A percentile compares a stretch with the other conserved stretches of the same genome.
These are phyloP conservation scores for Nothoprocta perdicaria DNA, from an alignment of 2,113 vertebrate species.

Conservation along the genomic window DNA sequence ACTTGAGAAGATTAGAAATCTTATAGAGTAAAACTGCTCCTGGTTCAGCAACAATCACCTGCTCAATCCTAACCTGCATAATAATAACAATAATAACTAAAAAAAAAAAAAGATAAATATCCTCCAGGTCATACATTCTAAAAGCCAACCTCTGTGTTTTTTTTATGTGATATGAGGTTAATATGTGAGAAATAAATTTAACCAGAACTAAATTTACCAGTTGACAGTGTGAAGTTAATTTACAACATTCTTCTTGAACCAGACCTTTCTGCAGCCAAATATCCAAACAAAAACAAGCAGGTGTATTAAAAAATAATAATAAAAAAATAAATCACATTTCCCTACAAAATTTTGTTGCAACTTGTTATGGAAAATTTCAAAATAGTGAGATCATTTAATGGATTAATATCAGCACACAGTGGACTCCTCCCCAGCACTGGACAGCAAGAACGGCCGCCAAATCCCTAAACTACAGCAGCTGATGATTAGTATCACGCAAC, in stretches of 20 bases:
- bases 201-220: background rate
- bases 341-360: background rate
- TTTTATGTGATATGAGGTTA: background rate
- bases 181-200: background rate
- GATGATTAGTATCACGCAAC: background rate
- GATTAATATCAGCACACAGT: background rate
- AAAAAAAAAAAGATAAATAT: constrained; percentile 23
- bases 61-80: constrained; percentile 94
- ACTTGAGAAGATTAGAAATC: constrained; percentile 97
- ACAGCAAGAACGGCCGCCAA: background rate
- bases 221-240: background rate
- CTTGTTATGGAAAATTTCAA: background rate
- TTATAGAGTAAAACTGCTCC: constrained; percentile 96
- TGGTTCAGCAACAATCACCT: constrained; percentile 95
- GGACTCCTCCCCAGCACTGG: background rate
- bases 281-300: background rate
- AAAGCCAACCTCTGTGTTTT: background rate
- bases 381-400: background rate
- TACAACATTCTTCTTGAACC: background rate
- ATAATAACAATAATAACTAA: constrained; percentile 28
- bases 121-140: background rate
- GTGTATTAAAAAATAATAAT: background rate
- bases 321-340: background rate
- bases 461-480: background rate
- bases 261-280: background rate